Evolutionary conservation across 2,797 vertebrate genomes (phyloP).

Genomic region (Malacoraja senta): DNA sequence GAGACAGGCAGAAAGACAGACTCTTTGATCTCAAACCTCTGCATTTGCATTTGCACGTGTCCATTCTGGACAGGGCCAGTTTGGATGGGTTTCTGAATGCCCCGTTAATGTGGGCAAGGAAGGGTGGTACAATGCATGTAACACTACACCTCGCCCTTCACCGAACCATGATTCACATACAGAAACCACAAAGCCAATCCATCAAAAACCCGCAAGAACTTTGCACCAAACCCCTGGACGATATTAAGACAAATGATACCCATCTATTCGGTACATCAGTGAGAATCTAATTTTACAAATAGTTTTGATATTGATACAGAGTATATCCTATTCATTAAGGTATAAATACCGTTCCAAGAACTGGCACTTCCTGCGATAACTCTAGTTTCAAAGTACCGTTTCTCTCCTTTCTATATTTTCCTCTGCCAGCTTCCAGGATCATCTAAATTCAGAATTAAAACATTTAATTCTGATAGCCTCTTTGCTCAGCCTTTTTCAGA

Average conservation of each 20-base stretch:
- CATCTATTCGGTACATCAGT: background rate
- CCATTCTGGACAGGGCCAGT: background rate
- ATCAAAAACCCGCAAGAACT: background rate
- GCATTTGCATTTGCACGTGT: background rate
- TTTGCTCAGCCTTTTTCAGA: background rate
- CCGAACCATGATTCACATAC: background rate
- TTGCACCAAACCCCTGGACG: background rate
- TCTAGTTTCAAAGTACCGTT: background rate
- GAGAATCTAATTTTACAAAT: conserved; percentile 18
- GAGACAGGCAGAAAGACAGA: no score
- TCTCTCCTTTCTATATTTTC: background rate
- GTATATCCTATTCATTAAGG: background rate
- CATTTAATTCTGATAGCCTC: no score
- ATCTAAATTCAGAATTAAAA: no score
- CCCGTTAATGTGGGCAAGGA: background rate
- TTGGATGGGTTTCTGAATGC: background rate
- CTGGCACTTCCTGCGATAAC: background rate
- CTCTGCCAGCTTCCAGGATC: background rate
- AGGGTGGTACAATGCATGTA: background rate
- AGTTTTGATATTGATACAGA: conserved; percentile 19
- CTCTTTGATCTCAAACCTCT: no score
- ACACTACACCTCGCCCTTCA: background rate
- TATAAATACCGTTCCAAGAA: background rate
- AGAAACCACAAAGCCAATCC: background rate
- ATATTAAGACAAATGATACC: conserved; percentile 13